Conservation (phyloP, 2,888 invertebrate species). For the Andrena camellia region DNA sequence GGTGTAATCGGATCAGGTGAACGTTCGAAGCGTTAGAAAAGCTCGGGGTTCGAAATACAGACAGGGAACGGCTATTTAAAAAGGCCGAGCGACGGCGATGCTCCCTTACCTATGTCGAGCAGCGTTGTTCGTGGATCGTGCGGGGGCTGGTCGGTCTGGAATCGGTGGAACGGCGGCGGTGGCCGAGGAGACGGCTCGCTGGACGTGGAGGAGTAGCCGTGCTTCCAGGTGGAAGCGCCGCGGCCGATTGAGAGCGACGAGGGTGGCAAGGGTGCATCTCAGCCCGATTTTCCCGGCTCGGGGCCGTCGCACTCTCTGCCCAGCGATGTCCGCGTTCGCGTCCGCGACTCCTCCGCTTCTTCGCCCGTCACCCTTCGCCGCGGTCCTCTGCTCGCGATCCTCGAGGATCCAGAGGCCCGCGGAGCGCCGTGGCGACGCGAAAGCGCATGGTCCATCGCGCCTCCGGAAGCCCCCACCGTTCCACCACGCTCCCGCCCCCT, state of each 20-base stretch:
- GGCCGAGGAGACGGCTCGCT: constrained; percentile 64
- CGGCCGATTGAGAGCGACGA: constrained; percentile 79
- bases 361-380: constrained; percentile 64
- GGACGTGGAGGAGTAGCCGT: constrained; percentile 67
- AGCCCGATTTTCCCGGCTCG: constrained; percentile 79
- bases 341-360: constrained; percentile 74
- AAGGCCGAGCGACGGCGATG: background rate
- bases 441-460: constrained; percentile 75
- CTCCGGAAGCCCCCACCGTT: constrained; percentile 60
- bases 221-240: constrained; percentile 79
- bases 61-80: too few species aligned
- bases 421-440: constrained; percentile 47
- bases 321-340: constrained; percentile 74
- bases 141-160: background rate
- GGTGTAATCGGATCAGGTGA: too few species aligned
- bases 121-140: background rate
- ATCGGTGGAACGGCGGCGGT: constrained; percentile 65
- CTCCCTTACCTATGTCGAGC: constrained; percentile 37
- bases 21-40: background rate
- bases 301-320: constrained; percentile 80
- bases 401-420: constrained; percentile 75
- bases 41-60: background rate
- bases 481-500: constrained; percentile 30
- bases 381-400: constrained; percentile 78
- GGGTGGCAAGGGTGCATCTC: constrained; percentile 78